Evolutionary conservation across 2,888 invertebrate species (phyloP).

Genomic region (Hirtodrosophila trivittata): DNA sequence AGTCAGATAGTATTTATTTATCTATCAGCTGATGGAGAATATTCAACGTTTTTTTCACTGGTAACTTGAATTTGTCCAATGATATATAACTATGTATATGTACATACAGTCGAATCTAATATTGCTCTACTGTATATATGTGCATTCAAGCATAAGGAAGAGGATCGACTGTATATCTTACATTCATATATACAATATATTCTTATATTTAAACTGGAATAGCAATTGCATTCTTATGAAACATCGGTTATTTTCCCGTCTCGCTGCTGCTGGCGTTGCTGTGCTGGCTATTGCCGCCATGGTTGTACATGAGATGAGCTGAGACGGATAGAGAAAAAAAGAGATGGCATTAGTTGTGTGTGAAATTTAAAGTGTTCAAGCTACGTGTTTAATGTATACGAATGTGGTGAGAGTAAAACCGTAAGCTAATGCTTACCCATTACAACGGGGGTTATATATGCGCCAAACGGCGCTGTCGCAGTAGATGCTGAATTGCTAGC

Average conservation of each 20-base stretch:
- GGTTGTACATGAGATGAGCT: conserved; percentile 69
- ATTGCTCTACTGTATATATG: not conserved
- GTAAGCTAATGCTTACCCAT: conserved; percentile 46
- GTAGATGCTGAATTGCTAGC: conserved; percentile 15
- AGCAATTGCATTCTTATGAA: conserved; percentile 1
- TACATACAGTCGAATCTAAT: too few relatives aligned
- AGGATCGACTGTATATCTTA: too few relatives aligned
- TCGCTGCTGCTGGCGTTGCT: conserved; percentile 57
- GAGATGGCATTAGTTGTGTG: conserved; percentile 14
- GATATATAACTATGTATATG: too few relatives aligned
- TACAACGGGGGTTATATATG: conserved; percentile 58
- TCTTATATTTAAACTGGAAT: not conserved
- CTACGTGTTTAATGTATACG: not conserved
- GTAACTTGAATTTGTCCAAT: too few relatives aligned
- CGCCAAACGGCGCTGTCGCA: conserved; percentile 43
- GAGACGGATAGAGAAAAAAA: conserved; percentile 10
- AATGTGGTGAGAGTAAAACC: too few relatives aligned
- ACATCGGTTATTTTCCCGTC: conserved; percentile 56
- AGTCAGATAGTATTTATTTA: too few relatives aligned
- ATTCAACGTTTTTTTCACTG: too few relatives aligned
- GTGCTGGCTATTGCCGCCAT: conserved; percentile 61
- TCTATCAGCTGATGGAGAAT: too few relatives aligned
- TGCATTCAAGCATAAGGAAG: not conserved
- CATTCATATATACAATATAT: too few relatives aligned
- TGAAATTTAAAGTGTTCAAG: not conserved